Base-by-base conservation (phyloP, 2,888 invertebrate genomes). In the Eristalis pertinax region DNA sequence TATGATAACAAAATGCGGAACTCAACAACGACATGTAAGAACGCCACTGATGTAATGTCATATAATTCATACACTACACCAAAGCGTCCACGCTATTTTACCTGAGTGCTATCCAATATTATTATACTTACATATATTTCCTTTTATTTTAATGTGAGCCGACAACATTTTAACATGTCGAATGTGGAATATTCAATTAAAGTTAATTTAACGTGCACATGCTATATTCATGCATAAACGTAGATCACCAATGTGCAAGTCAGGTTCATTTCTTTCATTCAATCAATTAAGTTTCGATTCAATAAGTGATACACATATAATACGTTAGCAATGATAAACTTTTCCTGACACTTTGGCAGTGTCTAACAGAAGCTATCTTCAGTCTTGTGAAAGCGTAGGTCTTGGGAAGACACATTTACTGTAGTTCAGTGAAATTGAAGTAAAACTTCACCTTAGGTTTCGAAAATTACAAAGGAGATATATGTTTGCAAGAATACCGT, bases 211-310 rank as follows among this genome's bases (percentile, higher is more conserved):
- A 38, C 60, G 26, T 65, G 50, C 50, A 50, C 19, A 8, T 64
- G 11, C 8, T 65, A 10, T 32, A 26, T 8, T 8, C 35, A 29
- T 26, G 60, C 26, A 29, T 13, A 60, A 58, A 60, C 26, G 10
- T 26, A 22, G 32, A 60, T 19, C 67, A 38, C 11, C 50, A 69
- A 62, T 26, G 38, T 68, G 41, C 70, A 58, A n/a, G 43, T 73
- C 11, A 32, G 62, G 22, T 60, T 19, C 60, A 22, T 24, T 50
- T 41, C 29, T 63, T 74, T 26, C 50, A 81, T 73, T 81, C 56
- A 75, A 70, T 50, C 82, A 86, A 86, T 82, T 82, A 56, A 75
- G 38, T 67, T 65, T 83, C 78, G 58, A 82, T 68, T n/a, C 35
- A 72, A 63, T 83, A 35, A 75, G 70, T 74, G 60, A 82, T 69